Evolutionary conservation across 2,113 vertebrate genomes (phyloP).

Genomic region (Columba livia): DNA sequence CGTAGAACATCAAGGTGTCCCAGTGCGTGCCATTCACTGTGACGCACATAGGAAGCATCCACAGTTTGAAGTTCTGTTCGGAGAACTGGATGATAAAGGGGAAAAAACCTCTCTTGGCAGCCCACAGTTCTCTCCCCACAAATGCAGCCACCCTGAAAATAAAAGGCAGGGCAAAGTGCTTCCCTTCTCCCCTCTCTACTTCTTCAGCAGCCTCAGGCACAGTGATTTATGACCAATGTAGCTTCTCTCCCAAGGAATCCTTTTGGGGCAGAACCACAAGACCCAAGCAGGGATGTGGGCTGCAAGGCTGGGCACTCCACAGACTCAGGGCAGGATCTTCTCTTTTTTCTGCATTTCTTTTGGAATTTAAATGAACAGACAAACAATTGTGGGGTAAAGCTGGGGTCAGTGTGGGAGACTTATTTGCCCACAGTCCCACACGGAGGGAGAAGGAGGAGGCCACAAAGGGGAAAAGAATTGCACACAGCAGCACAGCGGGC

Average conservation of each 20-base stretch:
- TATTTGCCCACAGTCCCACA: background rate
- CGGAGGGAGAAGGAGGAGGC: background rate
- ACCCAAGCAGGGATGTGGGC: background rate
- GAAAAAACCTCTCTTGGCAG: background rate
- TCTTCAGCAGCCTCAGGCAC: background rate
- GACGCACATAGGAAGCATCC: rapidly evolving
- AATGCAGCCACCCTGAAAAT: background rate
- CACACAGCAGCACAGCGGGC: rapidly evolving
- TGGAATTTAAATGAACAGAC: constrained; percentile 24
- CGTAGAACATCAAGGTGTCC: background rate
- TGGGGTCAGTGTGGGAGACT: background rate
- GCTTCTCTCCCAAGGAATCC: background rate
- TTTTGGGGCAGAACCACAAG: background rate
- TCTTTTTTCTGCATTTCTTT: background rate
- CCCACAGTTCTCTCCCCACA: background rate
- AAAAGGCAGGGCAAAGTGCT: background rate
- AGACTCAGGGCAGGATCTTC: background rate
- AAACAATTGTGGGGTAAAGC: constrained; percentile 15
- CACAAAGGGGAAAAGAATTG: rapidly evolving
- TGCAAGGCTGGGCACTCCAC: background rate
- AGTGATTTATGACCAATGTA: background rate
- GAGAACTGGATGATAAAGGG: background rate
- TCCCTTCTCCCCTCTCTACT: background rate
- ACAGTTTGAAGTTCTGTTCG: background rate
- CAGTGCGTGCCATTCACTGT: rapidly evolving